These are phyloP conservation scores for Ylistrum balloti DNA, from an alignment of 1,140 invertebrate species.

Conservation along the genomic window DNA sequence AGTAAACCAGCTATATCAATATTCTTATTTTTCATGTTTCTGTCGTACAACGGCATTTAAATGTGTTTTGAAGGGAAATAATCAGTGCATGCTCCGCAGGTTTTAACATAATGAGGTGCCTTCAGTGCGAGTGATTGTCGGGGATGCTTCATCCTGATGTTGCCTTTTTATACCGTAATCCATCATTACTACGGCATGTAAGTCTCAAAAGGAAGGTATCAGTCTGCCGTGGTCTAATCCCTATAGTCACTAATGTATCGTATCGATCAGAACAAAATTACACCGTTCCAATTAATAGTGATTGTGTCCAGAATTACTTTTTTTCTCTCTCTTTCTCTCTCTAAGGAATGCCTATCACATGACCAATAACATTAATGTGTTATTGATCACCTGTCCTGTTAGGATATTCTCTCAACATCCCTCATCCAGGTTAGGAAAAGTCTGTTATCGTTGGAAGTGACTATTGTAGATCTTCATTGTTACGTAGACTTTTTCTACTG, in stretches of 20 bases:
- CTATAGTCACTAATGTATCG: not conserved
- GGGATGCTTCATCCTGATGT: not conserved
- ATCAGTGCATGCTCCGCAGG: not conserved
- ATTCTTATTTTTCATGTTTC: no score
- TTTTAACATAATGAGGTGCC: not conserved
- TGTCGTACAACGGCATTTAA: no score
- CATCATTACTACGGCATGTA: not conserved
- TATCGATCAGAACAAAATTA: not conserved
- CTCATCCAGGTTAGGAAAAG: no score
- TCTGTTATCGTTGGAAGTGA: no score
- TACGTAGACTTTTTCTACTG: no score
- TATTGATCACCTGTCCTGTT: not conserved
- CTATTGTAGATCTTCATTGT: no score
- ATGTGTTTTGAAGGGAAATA: no score
- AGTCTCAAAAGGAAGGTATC: not conserved
- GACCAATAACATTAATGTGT: not conserved
- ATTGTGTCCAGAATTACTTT: no score
- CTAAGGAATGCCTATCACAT: constrained; percentile 7
- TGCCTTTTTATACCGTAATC: not conserved
- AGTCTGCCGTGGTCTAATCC: not conserved
- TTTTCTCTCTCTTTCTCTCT: no score
- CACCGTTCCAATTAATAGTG: not conserved
- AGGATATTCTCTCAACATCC: no score
- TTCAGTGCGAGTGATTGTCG: not conserved
- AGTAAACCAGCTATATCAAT: no score